phyloP scores from a whole-genome alignment of 2,113 vertebrate genomes.

The Eretmochelys imbricata region DNA sequence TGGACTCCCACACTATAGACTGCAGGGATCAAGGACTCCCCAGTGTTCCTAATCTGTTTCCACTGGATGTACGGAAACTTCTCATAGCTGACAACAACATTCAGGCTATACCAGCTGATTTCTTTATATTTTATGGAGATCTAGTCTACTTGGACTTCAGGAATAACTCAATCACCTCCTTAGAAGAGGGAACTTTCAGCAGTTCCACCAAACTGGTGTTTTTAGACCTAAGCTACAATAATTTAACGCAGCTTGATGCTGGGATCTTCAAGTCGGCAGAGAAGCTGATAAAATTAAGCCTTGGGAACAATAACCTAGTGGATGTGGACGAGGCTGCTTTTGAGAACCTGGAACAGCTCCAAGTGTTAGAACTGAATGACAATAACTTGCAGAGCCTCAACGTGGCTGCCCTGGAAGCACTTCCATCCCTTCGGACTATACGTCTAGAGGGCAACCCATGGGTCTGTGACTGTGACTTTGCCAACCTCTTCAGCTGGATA shows the following conservation, averaged over 20 bases:
- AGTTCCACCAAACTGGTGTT: slow-evolving; percentile 94
- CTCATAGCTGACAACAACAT: slow-evolving; percentile 94
- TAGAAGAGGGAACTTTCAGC: slow-evolving; percentile 93
- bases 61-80: slow-evolving; percentile 93
- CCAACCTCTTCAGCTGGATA: slow-evolving; percentile 94
- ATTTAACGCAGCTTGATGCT: slow-evolving; percentile 91
- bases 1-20: slow-evolving; percentile 92
- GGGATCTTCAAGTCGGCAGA: slow-evolving; percentile 91
- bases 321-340: slow-evolving; percentile 92
- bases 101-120: slow-evolving; percentile 91
- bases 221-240: slow-evolving; percentile 95
- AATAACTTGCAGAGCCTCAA: slow-evolving; percentile 90
- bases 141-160: slow-evolving; percentile 95
- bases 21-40: slow-evolving; percentile 90
- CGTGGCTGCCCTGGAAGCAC: slow-evolving; percentile 87
- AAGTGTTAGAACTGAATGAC: slow-evolving; percentile 93
- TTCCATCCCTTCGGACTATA: slow-evolving; percentile 90
- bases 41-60: slow-evolving; percentile 90
- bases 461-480: slow-evolving; percentile 96
- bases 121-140: slow-evolving; percentile 96
- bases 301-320: slow-evolving; percentile 92
- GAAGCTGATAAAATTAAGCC: slow-evolving; percentile 90
- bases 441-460: slow-evolving; percentile 96
- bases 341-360: slow-evolving; percentile 89
- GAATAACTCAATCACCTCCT: slow-evolving; percentile 92